Evolutionary conservation across 2,113 vertebrate species (phyloP).

Genomic region (Macaca fascicularis): DNA sequence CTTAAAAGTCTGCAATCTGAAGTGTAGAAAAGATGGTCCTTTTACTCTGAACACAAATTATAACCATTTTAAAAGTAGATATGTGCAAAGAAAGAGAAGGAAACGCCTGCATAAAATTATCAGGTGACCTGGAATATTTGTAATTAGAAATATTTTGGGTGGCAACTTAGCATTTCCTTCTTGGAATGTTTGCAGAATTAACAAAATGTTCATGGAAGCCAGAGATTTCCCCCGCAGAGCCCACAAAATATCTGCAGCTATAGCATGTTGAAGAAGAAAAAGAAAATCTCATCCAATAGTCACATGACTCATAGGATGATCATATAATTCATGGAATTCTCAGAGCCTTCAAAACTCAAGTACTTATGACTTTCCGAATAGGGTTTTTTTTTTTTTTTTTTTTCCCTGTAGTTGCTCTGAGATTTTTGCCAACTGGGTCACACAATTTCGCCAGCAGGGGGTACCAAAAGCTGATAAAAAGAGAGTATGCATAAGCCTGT

Average conservation of each 20-base stretch:
- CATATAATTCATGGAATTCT: neutral
- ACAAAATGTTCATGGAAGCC: neutral
- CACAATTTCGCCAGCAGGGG: constrained; percentile 67
- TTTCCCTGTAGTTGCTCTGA: neutral
- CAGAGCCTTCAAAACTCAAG: neutral
- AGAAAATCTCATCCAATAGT: neutral
- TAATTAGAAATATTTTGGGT: constrained; percentile 22
- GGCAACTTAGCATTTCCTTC: neutral
- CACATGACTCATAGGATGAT: neutral
- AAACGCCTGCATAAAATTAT: constrained; percentile 26
- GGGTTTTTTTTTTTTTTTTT: neutral
- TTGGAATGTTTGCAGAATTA: constrained; percentile 11
- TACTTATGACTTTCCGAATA: neutral
- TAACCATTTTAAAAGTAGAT: constrained; percentile 45
- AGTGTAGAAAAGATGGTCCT: constrained; percentile 17
- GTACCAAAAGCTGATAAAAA: constrained; percentile 62
- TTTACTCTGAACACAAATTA: constrained; percentile 38
- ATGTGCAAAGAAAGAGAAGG: neutral
- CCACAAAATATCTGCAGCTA: neutral
- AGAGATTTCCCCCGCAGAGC: neutral
- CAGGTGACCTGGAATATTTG: neutral
- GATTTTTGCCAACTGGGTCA: constrained; percentile 10
- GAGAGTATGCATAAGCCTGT: neutral
- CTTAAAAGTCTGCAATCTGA: constrained; percentile 41
- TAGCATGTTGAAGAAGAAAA: neutral